A percentile compares a stretch with the other conserved stretches of the same genome.
These are phyloP conservation scores for Conomelus anceps DNA, from an alignment of 2,888 invertebrate genomes.

Conservation along the genomic window DNA sequence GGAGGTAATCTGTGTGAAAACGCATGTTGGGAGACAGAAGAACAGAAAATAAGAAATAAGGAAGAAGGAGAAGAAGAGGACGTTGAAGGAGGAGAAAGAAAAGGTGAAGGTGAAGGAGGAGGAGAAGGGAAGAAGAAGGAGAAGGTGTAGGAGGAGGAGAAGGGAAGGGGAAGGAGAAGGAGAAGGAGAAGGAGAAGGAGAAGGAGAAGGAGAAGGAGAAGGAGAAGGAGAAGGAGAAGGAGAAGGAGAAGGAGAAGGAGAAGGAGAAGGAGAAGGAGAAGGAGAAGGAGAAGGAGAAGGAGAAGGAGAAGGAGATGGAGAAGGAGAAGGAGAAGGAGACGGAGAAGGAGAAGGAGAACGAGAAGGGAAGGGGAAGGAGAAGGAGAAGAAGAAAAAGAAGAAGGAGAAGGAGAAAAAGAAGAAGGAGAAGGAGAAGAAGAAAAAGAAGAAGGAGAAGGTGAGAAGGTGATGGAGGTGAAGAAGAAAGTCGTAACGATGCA, in stretches of 20 bases:
- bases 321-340: background rate
- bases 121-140: background rate
- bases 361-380: background rate
- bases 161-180: background rate
- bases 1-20: background rate
- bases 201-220: background rate
- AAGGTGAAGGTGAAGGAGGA: no score
- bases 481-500: background rate
- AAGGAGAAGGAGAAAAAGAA: background rate
- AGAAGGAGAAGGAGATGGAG: background rate
- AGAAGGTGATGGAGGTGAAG: background rate
- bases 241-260: conserved; percentile 10
- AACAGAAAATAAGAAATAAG: background rate
- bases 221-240: background rate
- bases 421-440: no score
- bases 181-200: background rate
- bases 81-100: background rate
- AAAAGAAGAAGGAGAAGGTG: background rate
- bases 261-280: conserved; percentile 32
- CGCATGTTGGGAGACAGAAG: background rate
- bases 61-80: background rate
- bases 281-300: background rate
- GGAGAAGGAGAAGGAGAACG: background rate
- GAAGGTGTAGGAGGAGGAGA: background rate
- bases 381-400: background rate